Conservation (phyloP, 2,797 vertebrate species). For the Cygnus olor region DNA sequence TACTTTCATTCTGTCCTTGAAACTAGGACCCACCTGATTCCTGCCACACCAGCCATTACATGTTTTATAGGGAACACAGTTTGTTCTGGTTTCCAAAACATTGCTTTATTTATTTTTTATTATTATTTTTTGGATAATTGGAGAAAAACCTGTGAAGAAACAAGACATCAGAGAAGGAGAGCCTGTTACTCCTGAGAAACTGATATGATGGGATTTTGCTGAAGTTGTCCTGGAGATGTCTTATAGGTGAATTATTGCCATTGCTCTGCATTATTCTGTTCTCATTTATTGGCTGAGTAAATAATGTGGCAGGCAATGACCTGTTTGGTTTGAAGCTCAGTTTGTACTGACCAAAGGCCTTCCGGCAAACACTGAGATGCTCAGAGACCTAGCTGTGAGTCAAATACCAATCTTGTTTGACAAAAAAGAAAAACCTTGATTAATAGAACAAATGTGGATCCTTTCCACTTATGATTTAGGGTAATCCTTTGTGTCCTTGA, state of each 20-base stretch:
- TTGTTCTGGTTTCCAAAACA: background rate
- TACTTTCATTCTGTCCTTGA: background rate
- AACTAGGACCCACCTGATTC: background rate
- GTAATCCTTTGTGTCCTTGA: conserved; percentile 60
- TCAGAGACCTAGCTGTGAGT: background rate
- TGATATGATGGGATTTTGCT: background rate
- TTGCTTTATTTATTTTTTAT: background rate
- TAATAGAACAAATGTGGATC: conserved; percentile 12
- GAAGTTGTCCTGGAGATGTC: background rate
- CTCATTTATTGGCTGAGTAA: background rate
- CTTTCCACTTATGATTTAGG: conserved; percentile 3
- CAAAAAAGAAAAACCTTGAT: background rate
- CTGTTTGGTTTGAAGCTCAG: background rate
- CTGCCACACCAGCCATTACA: background rate
- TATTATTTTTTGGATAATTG: background rate
- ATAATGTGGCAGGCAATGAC: conserved; percentile 3
- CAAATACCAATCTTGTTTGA: background rate
- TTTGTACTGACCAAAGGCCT: background rate
- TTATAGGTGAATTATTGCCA: conserved; percentile 1
- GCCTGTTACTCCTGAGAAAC: background rate
- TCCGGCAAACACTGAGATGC: background rate
- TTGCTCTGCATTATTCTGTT: background rate
- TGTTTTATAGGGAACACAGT: background rate
- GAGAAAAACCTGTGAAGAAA: background rate
- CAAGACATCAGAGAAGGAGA: background rate